phyloP scores from a whole-genome alignment of 2,113 vertebrate genomes.

The Misgurnus mizolepis region DNA sequence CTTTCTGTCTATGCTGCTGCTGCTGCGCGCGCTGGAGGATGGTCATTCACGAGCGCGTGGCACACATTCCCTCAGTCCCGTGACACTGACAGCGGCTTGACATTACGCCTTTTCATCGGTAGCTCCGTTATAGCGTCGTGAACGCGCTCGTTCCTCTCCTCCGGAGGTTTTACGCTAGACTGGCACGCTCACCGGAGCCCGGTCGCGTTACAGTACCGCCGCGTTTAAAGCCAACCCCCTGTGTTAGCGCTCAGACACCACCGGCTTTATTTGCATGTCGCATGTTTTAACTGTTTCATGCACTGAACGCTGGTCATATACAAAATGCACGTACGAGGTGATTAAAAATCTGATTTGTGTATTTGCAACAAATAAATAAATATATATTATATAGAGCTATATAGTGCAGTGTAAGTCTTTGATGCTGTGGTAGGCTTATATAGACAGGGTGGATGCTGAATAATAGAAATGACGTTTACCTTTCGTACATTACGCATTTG shows the following conservation, averaged over 20 bases:
- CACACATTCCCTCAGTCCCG: constrained; percentile 66
- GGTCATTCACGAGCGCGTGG: constrained; percentile 49
- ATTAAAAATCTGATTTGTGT: not conserved
- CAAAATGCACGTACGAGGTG: not conserved
- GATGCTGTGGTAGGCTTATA: not conserved
- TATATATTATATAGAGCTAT: not conserved
- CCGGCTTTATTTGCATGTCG: constrained; percentile 61
- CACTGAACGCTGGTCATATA: not conserved
- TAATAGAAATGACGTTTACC: too few relatives aligned
- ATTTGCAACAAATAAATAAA: not conserved
- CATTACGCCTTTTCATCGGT: constrained; percentile 48
- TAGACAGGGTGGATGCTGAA: too few relatives aligned
- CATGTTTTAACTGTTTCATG: constrained; percentile 72
- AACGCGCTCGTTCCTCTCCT: constrained; percentile 57
- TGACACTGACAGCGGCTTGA: constrained; percentile 34
- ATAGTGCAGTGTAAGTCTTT: not conserved
- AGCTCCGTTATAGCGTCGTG: constrained; percentile 51
- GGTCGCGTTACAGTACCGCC: constrained; percentile 62
- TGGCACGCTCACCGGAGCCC: constrained; percentile 63
- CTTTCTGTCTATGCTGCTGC: constrained; percentile 35
- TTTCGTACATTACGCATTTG: too few relatives aligned
- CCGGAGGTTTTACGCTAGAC: constrained; percentile 60
- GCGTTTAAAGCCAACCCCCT: constrained; percentile 73
- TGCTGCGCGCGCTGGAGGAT: constrained; percentile 1
- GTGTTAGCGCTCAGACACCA: constrained; percentile 57